A percentile compares a stretch with the other conserved stretches of the same genome.
Conservation (phyloP, 2,113 vertebrate species). For the Rhegmatorhina hoffmannsi region DNA sequence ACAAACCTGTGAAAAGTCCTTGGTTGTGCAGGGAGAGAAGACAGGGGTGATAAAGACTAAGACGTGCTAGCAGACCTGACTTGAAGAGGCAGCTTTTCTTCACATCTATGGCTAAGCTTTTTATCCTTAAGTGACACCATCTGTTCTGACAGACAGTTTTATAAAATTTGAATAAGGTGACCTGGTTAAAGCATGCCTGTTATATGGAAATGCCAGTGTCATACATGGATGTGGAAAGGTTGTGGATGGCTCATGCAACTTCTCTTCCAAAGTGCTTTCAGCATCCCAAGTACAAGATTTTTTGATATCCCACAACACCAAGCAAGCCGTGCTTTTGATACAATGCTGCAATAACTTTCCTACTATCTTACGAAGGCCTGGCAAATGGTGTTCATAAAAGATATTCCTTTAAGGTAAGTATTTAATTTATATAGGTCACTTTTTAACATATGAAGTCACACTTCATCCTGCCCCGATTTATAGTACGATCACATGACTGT, state of each 20-base stretch:
- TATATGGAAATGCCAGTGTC: not conserved
- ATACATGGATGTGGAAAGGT: not conserved
- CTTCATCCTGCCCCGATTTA: too few relatives aligned
- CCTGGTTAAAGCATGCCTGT: slow-evolving; percentile 18
- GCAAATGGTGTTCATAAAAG: not conserved
- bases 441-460: not conserved
- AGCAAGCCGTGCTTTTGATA: not conserved
- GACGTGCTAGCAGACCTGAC: not conserved
- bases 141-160: slow-evolving; percentile 65
- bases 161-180: slow-evolving; percentile 56
- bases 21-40: not conserved
- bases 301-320: not conserved
- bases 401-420: not conserved
- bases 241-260: not conserved
- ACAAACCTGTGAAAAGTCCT: not conserved
- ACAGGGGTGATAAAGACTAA: not conserved
- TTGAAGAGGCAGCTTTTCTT: slow-evolving; percentile 61
- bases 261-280: not conserved
- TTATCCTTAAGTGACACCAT: slow-evolving; percentile 69
- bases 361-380: not conserved
- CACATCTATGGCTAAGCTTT: slow-evolving; percentile 63
- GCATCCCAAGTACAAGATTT: not conserved
- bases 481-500: accelerated
- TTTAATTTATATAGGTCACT: not conserved
- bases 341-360: not conserved